phyloP scores from a whole-genome alignment of 2,888 invertebrate genomes.

The Nasonia oneida region DNA sequence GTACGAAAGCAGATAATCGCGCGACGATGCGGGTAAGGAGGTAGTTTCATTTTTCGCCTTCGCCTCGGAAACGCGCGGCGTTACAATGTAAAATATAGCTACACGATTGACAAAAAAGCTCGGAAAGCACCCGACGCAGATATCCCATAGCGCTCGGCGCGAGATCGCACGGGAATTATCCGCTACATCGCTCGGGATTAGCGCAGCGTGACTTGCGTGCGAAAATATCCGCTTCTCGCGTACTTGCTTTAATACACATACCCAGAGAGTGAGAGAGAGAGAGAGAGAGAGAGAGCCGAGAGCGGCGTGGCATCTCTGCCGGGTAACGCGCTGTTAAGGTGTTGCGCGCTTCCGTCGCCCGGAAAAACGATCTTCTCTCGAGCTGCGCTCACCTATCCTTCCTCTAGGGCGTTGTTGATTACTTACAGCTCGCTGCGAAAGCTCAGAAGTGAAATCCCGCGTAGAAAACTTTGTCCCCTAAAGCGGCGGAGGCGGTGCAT shows the following conservation, averaged over 20 bases:
- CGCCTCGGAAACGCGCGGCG: too few species aligned
- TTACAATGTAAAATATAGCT: too few species aligned
- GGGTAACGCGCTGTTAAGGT: conserved; percentile 4
- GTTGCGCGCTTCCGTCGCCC: not conserved
- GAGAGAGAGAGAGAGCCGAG: too few species aligned
- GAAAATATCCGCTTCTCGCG: conserved; percentile 61
- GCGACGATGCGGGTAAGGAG: not conserved
- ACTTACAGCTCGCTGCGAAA: not conserved
- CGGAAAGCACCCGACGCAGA: too few species aligned
- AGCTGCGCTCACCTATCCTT: too few species aligned
- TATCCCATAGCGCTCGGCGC: too few species aligned
- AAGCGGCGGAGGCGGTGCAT: not conserved
- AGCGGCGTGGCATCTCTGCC: not conserved
- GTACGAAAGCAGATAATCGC: not conserved
- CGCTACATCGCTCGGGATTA: not conserved
- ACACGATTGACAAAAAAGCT: too few species aligned
- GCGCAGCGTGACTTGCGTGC: conserved; percentile 68
- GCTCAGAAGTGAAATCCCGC: not conserved
- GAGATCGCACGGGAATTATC: conserved; percentile 67
- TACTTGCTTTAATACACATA: too few species aligned
- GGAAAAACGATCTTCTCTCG: conserved; percentile 9
- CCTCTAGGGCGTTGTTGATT: not conserved
- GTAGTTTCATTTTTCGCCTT: not conserved
- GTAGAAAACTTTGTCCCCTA: conserved; percentile 20
- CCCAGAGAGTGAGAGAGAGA: too few species aligned